Evolutionary conservation across 2,113 vertebrate species (phyloP), one percentile per base, ranked within the genome.

Genomic region (Pluvianellus socialis): DNA sequence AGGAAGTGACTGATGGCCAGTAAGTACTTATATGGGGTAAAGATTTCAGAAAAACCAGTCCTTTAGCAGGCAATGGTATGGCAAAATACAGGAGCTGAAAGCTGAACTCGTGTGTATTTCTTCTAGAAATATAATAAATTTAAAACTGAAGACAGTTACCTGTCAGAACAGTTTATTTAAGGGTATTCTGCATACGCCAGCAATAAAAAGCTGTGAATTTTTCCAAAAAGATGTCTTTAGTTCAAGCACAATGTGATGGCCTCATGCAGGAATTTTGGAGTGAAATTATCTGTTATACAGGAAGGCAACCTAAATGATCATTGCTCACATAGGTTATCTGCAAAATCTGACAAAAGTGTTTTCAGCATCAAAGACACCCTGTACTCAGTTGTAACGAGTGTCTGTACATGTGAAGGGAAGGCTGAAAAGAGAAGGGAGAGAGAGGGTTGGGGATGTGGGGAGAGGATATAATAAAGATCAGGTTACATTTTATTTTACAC

Each of bases 381-480:
- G 38, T 56, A 33, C 30, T 81, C 47, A 1, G 1, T 30, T 79
- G 49, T 49, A 38, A 49, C 4, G 12, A 32, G 44, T 0, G 0
- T 24, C 38, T 68, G 21, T 93, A 15, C 73, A 82, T 94, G 33
- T 77, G 32, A 67, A 76, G 32, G 47, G 40, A 62, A 70, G 49
- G 27, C 38, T 87, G 68, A 59, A 92, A 81, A 88, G 19, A 66
- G 67, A 67, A 35, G 10, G 32, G 55, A 62, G 80, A 30, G 7
- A 47, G 8, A 67, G 30, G 8, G 19, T 3, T 86, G n/a, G 52
- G n/a, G 12, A 6, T 74, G 7, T 67, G 52, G 49, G 15, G 35
- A 71, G 35, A 85, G 4, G 6, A 14, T 30, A 35, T 68, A 38
- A 53, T 50, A 49, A 76, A 95, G 42, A 47, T 4, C 1, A 49